Base-by-base conservation (phyloP, 2,113 vertebrate genomes). In the Anoplopoma fimbria region DNA sequence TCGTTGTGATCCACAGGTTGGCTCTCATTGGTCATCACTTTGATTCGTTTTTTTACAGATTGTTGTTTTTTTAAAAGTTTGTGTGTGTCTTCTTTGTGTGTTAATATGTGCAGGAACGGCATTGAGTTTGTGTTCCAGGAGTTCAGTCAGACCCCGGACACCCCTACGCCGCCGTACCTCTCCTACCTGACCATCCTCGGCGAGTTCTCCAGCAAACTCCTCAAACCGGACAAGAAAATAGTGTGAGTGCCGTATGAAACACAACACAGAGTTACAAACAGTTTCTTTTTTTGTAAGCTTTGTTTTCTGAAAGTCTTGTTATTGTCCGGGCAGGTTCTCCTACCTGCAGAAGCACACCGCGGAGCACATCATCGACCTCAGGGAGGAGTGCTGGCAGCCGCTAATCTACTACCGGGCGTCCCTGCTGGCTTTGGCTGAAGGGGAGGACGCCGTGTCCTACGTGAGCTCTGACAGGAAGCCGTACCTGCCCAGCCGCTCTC, bases 1-100 rank as follows among this genome's bases (percentile, higher is more conserved):
- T 98, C 71, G 96, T 97, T 79, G 93, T 97, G 95, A 97, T 98
- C 78, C 97, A 98, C 96, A 97, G 97, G 97, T 98, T 93, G n/a
- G 6, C 40, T 49, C 34, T 25, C 6, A 9, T n/a, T 29, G 14
- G 13, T 23, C 53, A 1, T 1, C 0, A 2, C 27, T 19, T 38
- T 2, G 4, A 4, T 21, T 31, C 3, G 1, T 3, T 13, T 34
- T 57, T n/a, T 6, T 7, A 1, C 0, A 0, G 1, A 0, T 65
- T 14, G 34, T 19, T 25, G 17, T 60, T 4, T 4, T 25, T 9
- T 25, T 9, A 81, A 2, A 84, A n/a, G 9, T 53, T 10, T 65
- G 9, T 57, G 9, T 57, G 42, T 34, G 55, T 61, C 1, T 57
- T 15, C 12, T 36, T 40, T 74, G 15, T 69, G 15, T 61, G 1